Evolutionary conservation across 2,113 vertebrate species (phyloP), one percentile per base, ranked within the genome.

Genomic region (Myiozetetes cayanensis): DNA sequence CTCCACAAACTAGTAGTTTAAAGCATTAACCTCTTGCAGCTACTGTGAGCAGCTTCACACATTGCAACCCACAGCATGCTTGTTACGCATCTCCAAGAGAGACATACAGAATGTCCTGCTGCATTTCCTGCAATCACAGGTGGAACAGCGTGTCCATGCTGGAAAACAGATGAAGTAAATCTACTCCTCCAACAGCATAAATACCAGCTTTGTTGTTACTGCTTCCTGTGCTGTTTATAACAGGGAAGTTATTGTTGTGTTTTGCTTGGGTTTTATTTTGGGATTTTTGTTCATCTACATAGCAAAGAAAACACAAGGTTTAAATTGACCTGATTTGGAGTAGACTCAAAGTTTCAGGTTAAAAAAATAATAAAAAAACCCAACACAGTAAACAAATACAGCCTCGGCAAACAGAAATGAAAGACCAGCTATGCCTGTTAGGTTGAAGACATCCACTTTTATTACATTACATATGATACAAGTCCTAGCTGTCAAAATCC

Each of bases 401-500:
- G 33, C 25, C 39, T 19, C 46, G 23, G 74, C 61, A 93, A 75
- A 73, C 44, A 74, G 55, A 88, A 94, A 90, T 37, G 27, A 94
- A 94, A 95, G 96, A 89, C 89, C 90, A 89, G 96, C 91, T 96
- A 93, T 63, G 73, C 87, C 94, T 88, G 94, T 97, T 98, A 98
- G 31, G 75, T 98, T 96, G 88, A 96, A 96, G 88, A 78, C 44
- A 92, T 93, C 96, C 93, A 93, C 90, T 97, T 96, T 97, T 96
- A 98, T 98, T 98, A 97, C 93, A 93, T 98, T 98, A 98, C 97
- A 97, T 97, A 98, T 97, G 92, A 96, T 96, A 95, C 92, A 92
- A 91, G 94, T 90, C 96, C 94, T 93, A 93, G 97, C 97, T 98
- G 98, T 98, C 98, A 98, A 97, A 98, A 98, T 98, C 97, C 98